phyloP scores from a whole-genome alignment of 2,797 vertebrate species.

The Poeciliopsis presidionis region DNA sequence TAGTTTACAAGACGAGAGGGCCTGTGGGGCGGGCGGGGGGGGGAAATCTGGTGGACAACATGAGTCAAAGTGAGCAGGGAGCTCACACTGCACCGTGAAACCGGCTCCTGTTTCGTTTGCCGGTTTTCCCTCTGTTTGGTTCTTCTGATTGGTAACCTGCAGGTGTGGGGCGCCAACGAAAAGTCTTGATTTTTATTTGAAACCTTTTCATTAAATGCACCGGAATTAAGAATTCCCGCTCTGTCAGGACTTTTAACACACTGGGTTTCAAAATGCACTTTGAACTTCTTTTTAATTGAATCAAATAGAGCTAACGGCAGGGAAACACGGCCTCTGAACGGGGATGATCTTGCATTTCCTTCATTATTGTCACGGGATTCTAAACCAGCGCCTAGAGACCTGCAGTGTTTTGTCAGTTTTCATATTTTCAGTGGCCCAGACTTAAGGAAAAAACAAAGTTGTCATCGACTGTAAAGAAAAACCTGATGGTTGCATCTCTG shows the following conservation, averaged over 20 bases:
- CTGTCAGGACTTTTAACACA: neutral
- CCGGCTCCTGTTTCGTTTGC: neutral
- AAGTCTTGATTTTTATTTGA: neutral
- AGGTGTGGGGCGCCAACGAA: neutral
- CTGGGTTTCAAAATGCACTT: neutral
- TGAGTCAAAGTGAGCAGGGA: neutral
- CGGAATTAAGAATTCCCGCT: neutral
- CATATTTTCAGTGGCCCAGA: neutral
- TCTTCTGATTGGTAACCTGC: neutral
- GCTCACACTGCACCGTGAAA: neutral
- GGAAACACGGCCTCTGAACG: neutral
- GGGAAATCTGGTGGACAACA: too few species aligned
- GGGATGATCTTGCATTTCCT: neutral
- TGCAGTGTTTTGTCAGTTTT: neutral
- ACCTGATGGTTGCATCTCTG: neutral
- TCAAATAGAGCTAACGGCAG: neutral
- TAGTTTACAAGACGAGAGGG: constrained; percentile 14
- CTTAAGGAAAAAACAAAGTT: neutral
- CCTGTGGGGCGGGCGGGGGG: too few species aligned
- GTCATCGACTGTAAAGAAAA: neutral
- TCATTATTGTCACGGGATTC: neutral
- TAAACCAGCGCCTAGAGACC: neutral
- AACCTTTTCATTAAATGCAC: neutral
- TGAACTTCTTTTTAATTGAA: neutral
- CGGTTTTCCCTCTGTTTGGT: neutral